A percentile compares a stretch with the other conserved stretches of the same genome.
phyloP scores from a whole-genome alignment of 1,140 invertebrate genomes.

The Tetragonula clypearis region DNA sequence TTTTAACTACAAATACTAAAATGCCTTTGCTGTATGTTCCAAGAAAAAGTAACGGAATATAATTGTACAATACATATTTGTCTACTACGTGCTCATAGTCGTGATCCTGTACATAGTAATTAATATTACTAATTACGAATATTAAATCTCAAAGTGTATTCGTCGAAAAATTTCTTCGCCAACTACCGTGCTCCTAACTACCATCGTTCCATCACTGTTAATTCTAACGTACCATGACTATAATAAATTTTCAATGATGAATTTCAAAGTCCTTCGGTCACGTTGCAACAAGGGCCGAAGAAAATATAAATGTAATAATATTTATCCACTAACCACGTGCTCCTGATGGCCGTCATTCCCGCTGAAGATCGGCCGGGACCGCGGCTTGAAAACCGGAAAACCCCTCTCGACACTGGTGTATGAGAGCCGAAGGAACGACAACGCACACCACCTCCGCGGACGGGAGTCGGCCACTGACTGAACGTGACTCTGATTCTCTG shows the following conservation, averaged over 20 bases:
- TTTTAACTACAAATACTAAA: no score
- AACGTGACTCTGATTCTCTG: constrained; percentile 71
- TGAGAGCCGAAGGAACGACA: constrained; percentile 51
- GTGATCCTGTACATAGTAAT: no score
- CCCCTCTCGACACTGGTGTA: constrained; percentile 45
- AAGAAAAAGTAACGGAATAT: no score
- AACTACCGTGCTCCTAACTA: neutral
- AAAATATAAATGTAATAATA: constrained; percentile 19
- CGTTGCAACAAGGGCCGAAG: neutral
- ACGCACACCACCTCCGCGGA: constrained; percentile 75
- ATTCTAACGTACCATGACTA: neutral
- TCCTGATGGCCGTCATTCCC: constrained; percentile 73
- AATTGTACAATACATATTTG: no score
- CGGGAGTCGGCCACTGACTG: constrained; percentile 80
- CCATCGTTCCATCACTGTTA: neutral
- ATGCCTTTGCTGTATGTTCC: no score
- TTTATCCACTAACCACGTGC: constrained; percentile 76
- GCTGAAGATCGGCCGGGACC: constrained; percentile 57
- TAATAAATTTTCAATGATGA: neutral
- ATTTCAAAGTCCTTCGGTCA: neutral
- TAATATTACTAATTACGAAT: neutral
- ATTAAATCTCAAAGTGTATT: neutral
- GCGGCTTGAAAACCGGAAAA: constrained; percentile 47
- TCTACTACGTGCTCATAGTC: no score
- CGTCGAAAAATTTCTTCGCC: neutral